phyloP scores from a whole-genome alignment of 2,113 vertebrate species.

The Lonchura striata region DNA sequence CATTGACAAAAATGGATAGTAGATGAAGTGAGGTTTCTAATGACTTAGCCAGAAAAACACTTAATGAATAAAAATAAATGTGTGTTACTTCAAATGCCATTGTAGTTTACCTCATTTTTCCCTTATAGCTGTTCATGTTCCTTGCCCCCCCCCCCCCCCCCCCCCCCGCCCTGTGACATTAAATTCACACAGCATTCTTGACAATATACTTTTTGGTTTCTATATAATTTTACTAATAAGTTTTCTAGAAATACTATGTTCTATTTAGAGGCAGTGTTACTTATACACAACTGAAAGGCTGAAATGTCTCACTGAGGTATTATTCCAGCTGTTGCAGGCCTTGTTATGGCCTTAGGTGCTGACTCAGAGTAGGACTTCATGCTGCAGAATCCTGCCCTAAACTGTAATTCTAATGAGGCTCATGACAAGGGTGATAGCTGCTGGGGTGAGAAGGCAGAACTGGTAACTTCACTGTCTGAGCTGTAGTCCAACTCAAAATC shows the following conservation, averaged over 20 bases:
- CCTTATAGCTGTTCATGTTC: background rate
- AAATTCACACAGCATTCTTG: background rate
- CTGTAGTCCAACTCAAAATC: background rate
- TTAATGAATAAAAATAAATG: conserved; percentile 29
- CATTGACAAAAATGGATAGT: conserved; percentile 28
- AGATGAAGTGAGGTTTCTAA: conserved; percentile 46
- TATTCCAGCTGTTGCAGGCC: conserved; percentile 65
- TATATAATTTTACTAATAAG: conserved; percentile 44
- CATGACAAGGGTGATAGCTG: background rate
- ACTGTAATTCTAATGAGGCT: background rate
- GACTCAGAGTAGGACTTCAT: conserved; percentile 33
- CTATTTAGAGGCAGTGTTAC: conserved; percentile 49
- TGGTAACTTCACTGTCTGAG: background rate
- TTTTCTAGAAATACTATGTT: conserved; percentile 58
- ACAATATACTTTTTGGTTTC: conserved; percentile 17
- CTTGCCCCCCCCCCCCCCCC: background rate
- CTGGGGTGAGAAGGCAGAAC: background rate
- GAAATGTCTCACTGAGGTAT: conserved; percentile 55
- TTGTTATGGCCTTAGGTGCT: conserved; percentile 46
- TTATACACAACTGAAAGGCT: conserved; percentile 56
- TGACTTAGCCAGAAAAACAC: conserved; percentile 22
- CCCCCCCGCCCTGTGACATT: background rate
- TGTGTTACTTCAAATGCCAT: background rate
- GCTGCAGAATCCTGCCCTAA: conserved; percentile 17
- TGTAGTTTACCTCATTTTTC: background rate